phyloP scores from a whole-genome alignment of 2,113 vertebrate species.

The Lophius piscatorius region DNA sequence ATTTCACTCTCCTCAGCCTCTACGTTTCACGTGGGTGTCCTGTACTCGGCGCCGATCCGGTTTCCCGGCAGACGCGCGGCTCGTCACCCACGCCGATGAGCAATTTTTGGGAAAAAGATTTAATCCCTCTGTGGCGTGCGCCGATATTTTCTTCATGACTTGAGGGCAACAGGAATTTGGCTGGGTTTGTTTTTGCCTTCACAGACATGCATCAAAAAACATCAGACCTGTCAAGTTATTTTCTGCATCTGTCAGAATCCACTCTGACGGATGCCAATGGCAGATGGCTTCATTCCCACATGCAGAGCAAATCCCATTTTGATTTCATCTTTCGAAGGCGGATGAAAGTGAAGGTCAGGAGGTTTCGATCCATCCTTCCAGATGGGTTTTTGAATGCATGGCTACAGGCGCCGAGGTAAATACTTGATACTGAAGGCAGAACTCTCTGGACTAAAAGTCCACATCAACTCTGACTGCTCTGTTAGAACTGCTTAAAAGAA shows the following conservation, averaged over 20 bases:
- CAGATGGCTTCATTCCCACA: slow-evolving; percentile 39
- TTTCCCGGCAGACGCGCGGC: slow-evolving; percentile 20
- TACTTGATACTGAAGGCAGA: no score
- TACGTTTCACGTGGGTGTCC: slow-evolving; percentile 15
- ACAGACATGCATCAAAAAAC: slow-evolving; percentile 27
- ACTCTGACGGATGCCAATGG: slow-evolving; percentile 27
- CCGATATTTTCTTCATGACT: slow-evolving; percentile 43
- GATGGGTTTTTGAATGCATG: background rate
- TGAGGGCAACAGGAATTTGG: slow-evolving; percentile 46
- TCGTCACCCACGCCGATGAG: slow-evolving; percentile 41
- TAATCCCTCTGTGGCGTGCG: slow-evolving; percentile 37
- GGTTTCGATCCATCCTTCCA: slow-evolving; percentile 5
- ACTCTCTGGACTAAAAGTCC: no score
- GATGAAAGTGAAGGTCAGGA: slow-evolving; percentile 42
- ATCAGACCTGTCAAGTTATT: slow-evolving; percentile 48
- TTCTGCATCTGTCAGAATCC: slow-evolving; percentile 41
- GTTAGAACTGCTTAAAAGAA: no score
- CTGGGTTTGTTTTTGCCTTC: slow-evolving; percentile 24
- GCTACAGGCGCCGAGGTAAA: background rate
- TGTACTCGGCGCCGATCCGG: slow-evolving; percentile 31
- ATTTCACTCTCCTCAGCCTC: slow-evolving; percentile 1
- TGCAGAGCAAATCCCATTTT: slow-evolving; percentile 44
- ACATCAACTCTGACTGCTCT: background rate
- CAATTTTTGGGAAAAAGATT: slow-evolving; percentile 30
- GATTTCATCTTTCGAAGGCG: slow-evolving; percentile 13